Evolutionary conservation across 2,797 vertebrate species (phyloP), one percentile per base, ranked within the genome.

Genomic region (Alfaro cultratus): DNA sequence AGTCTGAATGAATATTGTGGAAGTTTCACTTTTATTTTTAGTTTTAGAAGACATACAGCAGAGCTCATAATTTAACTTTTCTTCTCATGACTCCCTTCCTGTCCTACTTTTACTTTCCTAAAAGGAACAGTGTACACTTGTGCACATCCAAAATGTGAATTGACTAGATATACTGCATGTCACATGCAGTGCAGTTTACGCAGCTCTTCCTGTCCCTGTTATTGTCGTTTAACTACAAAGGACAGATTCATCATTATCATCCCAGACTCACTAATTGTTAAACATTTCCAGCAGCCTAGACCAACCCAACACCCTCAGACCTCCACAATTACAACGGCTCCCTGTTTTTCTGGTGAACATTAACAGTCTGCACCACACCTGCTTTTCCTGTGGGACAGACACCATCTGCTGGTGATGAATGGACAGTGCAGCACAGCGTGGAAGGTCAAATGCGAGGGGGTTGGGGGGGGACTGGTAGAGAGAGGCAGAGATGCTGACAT

Each of bases 401-500:
- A 86, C 91, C 93, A 94, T 88, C 95, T 95, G 78, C 78, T 90
- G 94, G 94, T 1, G 78, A 75, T 2, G 5, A 23, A 0, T 77
- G 55, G 55, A 10, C 82, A 89, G 86, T 89, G 92, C 93, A 92
- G 86, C 81, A 7, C 47, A 53, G 36, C 75, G 80, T 84, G 93
- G 93, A 94, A 94, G 92, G 91, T 94, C 94, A 94, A 92, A 91
- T 80, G 85, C 78, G 79, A 83, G 80, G 21, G 21, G 46, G 46
- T 4, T 13, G 43, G 10, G 15, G 47, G 7, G 49, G 81, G 84
- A 60, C 76, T 31, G 45, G 77, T 34, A 23, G 29, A 39, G 72
- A 73, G 77, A 55, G 86, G 64, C 62, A 81, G 90, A 81, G 88
- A 88, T 85, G 88, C 90, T 93, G 93, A 94, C 92, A 94, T 94